Percentiles rank a stretch among this genome's conserved stretches.
phyloP scores from a whole-genome alignment of 2,888 invertebrate species.

The Desoria tigrina region DNA sequence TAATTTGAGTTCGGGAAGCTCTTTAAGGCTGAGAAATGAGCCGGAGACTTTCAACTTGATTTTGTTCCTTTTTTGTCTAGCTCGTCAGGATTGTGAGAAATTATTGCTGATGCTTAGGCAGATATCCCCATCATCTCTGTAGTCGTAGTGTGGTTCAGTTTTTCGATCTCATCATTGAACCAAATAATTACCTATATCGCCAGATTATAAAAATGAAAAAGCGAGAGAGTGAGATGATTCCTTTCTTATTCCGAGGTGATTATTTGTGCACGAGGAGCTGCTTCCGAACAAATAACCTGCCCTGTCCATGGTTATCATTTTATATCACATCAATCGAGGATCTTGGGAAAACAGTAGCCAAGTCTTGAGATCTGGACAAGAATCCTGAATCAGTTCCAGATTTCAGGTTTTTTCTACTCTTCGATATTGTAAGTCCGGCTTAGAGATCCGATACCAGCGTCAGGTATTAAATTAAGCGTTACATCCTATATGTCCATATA shows the following conservation, averaged over 20 bases:
- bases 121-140: neutral
- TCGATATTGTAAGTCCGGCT: too few relatives aligned
- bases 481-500: too few relatives aligned
- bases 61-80: too few relatives aligned
- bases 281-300: slow-evolving; percentile 19
- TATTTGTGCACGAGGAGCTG: slow-evolving; percentile 18
- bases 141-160: too few relatives aligned
- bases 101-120: slow-evolving; percentile 15
- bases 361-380: slow-evolving; percentile 5
- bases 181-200: slow-evolving; percentile 12
- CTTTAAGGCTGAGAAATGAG: slow-evolving; percentile 3
- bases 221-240: neutral
- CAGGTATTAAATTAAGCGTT: too few relatives aligned
- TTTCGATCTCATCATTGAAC: neutral
- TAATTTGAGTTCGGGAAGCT: neutral
- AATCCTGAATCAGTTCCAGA: slow-evolving; percentile 8
- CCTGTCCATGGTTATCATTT: slow-evolving; percentile 9
- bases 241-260: slow-evolving; percentile 12
- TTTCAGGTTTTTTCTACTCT: neutral
- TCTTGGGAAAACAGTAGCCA: slow-evolving; percentile 3
- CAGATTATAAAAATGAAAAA: neutral
- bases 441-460: too few relatives aligned
- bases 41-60: neutral
- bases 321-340: slow-evolving; percentile 1
- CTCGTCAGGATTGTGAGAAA: slow-evolving; percentile 13